Conservation (phyloP, 2,888 invertebrate species). For the Eupeodes luniger region DNA sequence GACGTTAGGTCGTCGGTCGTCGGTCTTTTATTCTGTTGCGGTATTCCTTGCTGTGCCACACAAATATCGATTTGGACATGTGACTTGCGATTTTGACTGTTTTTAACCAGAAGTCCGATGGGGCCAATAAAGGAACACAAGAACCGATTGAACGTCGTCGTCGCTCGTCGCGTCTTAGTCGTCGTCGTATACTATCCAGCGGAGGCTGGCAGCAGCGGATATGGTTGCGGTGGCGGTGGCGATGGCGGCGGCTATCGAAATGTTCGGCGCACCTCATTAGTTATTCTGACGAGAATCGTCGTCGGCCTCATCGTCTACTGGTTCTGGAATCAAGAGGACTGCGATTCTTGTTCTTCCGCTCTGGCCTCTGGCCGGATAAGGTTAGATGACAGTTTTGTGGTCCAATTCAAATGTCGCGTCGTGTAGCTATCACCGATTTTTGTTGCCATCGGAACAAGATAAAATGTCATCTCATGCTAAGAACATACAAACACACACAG, state of each 20-base stretch:
- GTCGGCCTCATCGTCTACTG: slow-evolving; percentile 25
- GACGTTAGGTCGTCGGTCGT: background rate
- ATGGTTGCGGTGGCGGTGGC: slow-evolving; percentile 49
- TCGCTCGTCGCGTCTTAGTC: no score
- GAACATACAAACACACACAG: slow-evolving; percentile 11
- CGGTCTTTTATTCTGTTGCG: slow-evolving; percentile 1
- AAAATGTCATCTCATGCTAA: slow-evolving; percentile 64
- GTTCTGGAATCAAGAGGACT: slow-evolving; percentile 8
- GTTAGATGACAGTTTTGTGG: slow-evolving; percentile 69
- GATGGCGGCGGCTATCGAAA: slow-evolving; percentile 67
- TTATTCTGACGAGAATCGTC: slow-evolving; percentile 75
- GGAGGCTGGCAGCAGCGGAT: background rate
- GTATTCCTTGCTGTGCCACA: slow-evolving; percentile 65
- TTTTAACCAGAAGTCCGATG: slow-evolving; percentile 59
- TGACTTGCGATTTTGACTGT: slow-evolving; percentile 73
- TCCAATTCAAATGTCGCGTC: slow-evolving; percentile 76
- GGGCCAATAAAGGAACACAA: slow-evolving; percentile 41
- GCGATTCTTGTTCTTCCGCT: slow-evolving; percentile 4
- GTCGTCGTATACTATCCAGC: slow-evolving; percentile 30
- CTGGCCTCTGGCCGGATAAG: background rate
- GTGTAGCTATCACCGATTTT: slow-evolving; percentile 75
- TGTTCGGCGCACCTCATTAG: slow-evolving; percentile 76
- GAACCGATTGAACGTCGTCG: slow-evolving; percentile 45
- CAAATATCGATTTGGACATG: slow-evolving; percentile 67
- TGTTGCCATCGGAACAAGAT: slow-evolving; percentile 74